Evolutionary conservation across 2,113 vertebrate species (phyloP).

Genomic region (Myanophis thanlyinensis): DNA sequence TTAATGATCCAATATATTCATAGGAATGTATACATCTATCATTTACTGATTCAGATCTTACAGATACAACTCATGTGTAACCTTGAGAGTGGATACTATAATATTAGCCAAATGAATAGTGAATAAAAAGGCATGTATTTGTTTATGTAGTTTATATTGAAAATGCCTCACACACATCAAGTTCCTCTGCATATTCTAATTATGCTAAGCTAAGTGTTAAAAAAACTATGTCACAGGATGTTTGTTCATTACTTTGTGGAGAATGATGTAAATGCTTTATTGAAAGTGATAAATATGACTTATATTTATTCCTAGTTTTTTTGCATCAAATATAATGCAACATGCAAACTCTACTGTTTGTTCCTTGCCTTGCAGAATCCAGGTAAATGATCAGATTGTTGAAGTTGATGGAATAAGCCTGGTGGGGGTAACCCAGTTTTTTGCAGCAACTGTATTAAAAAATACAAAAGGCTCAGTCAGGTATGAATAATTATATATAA

Average conservation of each 20-base stretch:
- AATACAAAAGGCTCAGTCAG: slow-evolving; percentile 91
- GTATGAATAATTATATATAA: slow-evolving; percentile 64
- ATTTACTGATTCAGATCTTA: background rate
- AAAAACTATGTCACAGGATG: background rate
- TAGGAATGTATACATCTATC: background rate
- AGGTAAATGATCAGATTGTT: slow-evolving; percentile 93
- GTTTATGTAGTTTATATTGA: background rate
- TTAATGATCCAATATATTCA: background rate
- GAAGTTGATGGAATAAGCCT: slow-evolving; percentile 89
- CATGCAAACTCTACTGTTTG: background rate
- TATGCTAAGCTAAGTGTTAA: background rate
- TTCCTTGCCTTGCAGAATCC: slow-evolving; percentile 76
- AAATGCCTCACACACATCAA: background rate
- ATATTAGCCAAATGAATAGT: background rate
- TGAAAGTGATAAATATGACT: background rate
- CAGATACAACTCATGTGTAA: background rate
- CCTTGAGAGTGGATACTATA: background rate
- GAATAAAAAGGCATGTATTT: background rate
- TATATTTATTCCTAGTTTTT: background rate
- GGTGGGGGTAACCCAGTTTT: slow-evolving; percentile 90
- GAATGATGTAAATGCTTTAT: background rate
- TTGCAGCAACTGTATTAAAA: slow-evolving; percentile 90
- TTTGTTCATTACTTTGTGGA: background rate
- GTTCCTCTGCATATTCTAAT: background rate
- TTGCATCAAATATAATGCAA: background rate